phyloP scores from a whole-genome alignment of 2,797 vertebrate genomes.

The Scolopax bukidnonensis region DNA sequence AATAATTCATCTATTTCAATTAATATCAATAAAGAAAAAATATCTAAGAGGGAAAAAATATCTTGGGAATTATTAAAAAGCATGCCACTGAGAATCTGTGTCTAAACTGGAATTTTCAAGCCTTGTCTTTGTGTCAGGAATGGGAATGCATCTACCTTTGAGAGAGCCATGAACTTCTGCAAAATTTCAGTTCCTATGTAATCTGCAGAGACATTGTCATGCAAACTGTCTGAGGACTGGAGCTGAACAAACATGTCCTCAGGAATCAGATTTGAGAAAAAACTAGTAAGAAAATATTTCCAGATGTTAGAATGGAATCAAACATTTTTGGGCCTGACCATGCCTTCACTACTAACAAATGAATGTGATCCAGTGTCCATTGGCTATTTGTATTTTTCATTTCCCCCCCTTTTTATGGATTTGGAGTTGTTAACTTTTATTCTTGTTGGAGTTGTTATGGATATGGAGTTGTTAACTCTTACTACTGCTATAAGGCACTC shows the following conservation, averaged over 20 bases:
- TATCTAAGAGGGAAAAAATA: too few species aligned
- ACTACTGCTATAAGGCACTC: neutral
- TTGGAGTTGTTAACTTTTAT: neutral
- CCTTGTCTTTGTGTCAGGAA: neutral
- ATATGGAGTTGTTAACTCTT: neutral
- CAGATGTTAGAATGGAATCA: neutral
- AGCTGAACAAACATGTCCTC: fast-evolving
- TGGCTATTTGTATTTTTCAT: neutral
- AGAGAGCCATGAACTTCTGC: neutral
- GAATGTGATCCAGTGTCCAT: neutral
- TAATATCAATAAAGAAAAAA: neutral
- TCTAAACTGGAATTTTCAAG: neutral
- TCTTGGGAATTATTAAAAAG: neutral
- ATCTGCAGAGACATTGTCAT: neutral
- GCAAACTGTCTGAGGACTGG: neutral
- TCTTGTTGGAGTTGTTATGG: too few species aligned
- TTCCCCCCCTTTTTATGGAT: neutral
- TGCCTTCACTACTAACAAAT: neutral
- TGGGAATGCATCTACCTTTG: neutral
- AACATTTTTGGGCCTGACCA: neutral
- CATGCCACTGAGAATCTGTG: neutral
- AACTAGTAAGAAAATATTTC: neutral
- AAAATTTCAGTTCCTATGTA: neutral
- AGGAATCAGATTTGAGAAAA: neutral
- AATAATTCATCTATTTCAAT: neutral